phyloP scores from a whole-genome alignment of 2,888 invertebrate genomes.

The Cerastis rubricosa region DNA sequence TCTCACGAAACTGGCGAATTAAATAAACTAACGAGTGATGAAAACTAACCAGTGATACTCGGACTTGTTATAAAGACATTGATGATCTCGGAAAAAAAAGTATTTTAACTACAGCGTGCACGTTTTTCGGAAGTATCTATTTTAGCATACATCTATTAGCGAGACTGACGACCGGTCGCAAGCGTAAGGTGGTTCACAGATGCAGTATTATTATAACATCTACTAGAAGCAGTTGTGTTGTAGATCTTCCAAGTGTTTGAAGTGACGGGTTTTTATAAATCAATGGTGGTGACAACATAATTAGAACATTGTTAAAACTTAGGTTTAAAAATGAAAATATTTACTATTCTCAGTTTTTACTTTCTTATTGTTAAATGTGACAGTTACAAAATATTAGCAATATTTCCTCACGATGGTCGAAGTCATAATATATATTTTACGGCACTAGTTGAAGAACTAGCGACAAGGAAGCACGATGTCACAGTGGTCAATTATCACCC shows the following conservation, averaged over 20 bases:
- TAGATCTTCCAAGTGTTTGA: conserved; percentile 2
- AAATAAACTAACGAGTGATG: not conserved
- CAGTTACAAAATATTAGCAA: conserved; percentile 69
- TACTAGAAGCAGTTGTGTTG: conserved; percentile 25
- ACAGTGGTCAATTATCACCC: conserved; percentile 80
- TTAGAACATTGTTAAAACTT: not conserved
- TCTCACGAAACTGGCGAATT: too few relatives aligned
- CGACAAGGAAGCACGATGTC: conserved; percentile 75
- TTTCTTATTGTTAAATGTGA: conserved; percentile 38
- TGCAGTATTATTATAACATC: conserved; percentile 32
- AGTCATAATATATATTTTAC: conserved; percentile 71
- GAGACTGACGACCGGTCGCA: not conserved
- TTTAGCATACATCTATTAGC: not conserved
- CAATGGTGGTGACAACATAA: not conserved
- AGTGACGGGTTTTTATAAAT: not conserved
- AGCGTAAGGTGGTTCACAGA: not conserved
- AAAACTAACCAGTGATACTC: not conserved
- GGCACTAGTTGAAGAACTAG: conserved; percentile 69
- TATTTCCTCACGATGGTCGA: conserved; percentile 74
- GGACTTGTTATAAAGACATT: not conserved
- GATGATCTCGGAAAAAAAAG: not conserved
- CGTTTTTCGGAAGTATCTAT: conserved; percentile 4
- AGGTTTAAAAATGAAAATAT: conserved; percentile 21
- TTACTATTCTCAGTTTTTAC: conserved; percentile 21
- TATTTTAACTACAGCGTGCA: conserved; percentile 4